Evolutionary conservation across 2,113 vertebrate species (phyloP), one percentile per base, ranked within the genome.

Genomic region (Ctenomys sociabilis): DNA sequence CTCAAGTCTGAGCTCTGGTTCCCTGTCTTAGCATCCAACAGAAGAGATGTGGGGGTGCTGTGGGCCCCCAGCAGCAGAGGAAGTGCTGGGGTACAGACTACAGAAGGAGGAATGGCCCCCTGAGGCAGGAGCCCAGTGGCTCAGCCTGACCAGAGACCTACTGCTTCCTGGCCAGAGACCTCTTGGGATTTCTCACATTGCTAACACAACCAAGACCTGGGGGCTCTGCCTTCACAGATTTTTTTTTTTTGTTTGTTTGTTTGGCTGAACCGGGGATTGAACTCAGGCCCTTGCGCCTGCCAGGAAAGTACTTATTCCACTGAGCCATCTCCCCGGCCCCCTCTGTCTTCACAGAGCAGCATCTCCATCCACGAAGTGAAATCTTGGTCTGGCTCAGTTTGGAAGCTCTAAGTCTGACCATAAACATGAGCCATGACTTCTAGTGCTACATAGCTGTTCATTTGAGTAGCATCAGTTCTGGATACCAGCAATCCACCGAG

Each of bases 91-190:
- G 3, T 22, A 21, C 61, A 13, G 24, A 64, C 17, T 8, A 30
- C 4, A 14, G 22, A 30, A 64, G 13, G 35, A 45, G 4, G 1
- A 14, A 21, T 2, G 0, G 26, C 3, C 2, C 17, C 7, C 22
- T 43, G 35, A 30, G 37, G 16, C 16, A 2, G 9, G 8, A 32
- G 28, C 28, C 28, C 73, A 54, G 22, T 5, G 32, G 45, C 72
- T 86, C 45, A 12, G 9, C 30, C n/a, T n/a, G 8, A 88, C 8
- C n/a, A n/a, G n/a, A n/a, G n/a, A n/a, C 43, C 6, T 59, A 14
- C 63, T 54, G 32, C 4, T 64, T 81, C 59, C 21, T 0, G 9
- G 7, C 52, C 37, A 3, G 45, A 59, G 12, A 8, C 4, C 54
- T 77, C 57, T 43, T 40, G 45, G 16, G 32, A 13, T 2, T 49